Percentiles rank a stretch among this genome's conserved stretches.
Evolutionary conservation across 2,888 invertebrate species (phyloP).

Genomic region (Hybos culiciformis): DNA sequence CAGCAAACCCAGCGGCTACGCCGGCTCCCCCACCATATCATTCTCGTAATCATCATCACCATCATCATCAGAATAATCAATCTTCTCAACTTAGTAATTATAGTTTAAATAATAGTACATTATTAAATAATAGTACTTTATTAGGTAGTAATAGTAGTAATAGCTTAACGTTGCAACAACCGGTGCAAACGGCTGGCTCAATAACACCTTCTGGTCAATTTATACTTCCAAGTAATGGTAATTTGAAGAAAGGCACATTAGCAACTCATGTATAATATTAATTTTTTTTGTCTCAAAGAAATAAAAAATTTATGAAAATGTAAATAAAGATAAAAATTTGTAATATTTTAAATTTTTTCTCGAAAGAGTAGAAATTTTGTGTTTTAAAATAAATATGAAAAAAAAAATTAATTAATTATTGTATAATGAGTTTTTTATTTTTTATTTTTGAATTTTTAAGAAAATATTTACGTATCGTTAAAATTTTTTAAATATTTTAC

Average conservation of each 20-base stretch:
- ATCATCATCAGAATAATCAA: constrained; percentile 21
- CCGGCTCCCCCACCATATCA: constrained; percentile 70
- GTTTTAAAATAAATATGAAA: no score
- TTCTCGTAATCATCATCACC: constrained; percentile 25
- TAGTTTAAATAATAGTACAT: constrained; percentile 4
- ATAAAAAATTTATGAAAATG: neutral
- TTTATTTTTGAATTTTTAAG: neutral
- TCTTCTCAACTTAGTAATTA: constrained; percentile 15
- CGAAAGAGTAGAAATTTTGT: no score
- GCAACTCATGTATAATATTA: constrained; percentile 47
- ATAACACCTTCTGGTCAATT: constrained; percentile 33
- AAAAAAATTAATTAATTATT: no score
- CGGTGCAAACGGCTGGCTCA: constrained; percentile 56
- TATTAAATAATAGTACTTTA: no score
- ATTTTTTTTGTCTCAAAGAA: neutral
- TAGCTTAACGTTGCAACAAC: constrained; percentile 31
- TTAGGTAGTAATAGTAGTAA: constrained; percentile 31
- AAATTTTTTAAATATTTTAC: neutral
- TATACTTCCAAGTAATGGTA: constrained; percentile 35
- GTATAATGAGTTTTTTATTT: neutral
- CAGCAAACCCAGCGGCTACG: constrained; percentile 62
- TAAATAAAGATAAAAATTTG: neutral
- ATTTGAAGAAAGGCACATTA: constrained; percentile 37
- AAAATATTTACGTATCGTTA: neutral
- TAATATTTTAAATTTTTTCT: neutral